These are phyloP conservation scores for Synergus umbraculus DNA, from an alignment of 2,888 invertebrate species.

Conservation along the genomic window DNA sequence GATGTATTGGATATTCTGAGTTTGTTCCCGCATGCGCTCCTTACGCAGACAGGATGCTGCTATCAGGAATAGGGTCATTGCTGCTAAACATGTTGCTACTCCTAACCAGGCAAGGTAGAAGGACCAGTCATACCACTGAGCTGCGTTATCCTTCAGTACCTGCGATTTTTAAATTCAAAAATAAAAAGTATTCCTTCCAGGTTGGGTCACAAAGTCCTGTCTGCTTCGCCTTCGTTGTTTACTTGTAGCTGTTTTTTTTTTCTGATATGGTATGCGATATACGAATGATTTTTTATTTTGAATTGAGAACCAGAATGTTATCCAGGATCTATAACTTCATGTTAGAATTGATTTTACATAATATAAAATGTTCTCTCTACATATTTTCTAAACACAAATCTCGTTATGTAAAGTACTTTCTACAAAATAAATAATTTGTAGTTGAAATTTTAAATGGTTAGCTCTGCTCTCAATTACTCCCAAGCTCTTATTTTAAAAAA, in stretches of 20 bases:
- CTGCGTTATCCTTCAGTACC: conserved; percentile 86
- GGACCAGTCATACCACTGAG: conserved; percentile 90
- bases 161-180: conserved; percentile 68
- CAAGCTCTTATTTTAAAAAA: no score
- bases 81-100: conserved; percentile 86
- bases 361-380: no score
- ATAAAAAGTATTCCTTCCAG: background rate
- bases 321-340: background rate
- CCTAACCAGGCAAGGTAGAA: conserved; percentile 92
- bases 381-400: no score
- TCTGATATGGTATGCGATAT: background rate
- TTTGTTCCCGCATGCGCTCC: conserved; percentile 86
- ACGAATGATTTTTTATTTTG: background rate
- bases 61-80: conserved; percentile 88
- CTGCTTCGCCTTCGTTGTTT: background rate
- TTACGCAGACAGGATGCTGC: conserved; percentile 88
- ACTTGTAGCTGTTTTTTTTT: background rate
- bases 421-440: no score
- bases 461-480: no score
- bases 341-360: background rate
- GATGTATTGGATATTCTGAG: conserved; percentile 91
- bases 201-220: background rate
- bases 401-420: no score
- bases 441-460: no score
- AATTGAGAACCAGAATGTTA: background rate